These are phyloP conservation scores for Arvicanthis niloticus DNA, from an alignment of 2,113 vertebrate species.

Conservation along the genomic window DNA sequence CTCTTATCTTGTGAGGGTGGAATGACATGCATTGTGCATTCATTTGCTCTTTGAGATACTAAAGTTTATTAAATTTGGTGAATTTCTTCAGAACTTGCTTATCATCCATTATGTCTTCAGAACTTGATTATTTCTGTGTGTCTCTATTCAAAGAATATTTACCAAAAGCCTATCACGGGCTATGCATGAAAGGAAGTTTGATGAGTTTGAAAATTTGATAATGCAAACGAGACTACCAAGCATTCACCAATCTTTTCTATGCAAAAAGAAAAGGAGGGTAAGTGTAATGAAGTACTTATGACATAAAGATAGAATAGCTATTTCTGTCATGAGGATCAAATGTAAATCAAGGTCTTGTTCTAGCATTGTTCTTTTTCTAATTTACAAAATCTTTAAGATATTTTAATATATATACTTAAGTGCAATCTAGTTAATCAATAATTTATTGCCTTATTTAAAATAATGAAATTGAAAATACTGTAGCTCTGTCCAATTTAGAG, in stretches of 20 bases:
- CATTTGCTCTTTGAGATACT: neutral
- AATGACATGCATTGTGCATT: neutral
- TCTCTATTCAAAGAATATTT: neutral
- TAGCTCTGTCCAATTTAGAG: neutral
- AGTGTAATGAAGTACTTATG: neutral
- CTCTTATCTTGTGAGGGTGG: neutral
- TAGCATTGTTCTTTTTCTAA: neutral
- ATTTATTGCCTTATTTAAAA: slow-evolving; percentile 64
- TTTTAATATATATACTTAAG: slow-evolving; percentile 32
- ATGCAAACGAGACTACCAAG: neutral
- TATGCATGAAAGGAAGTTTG: neutral
- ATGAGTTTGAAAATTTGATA: neutral
- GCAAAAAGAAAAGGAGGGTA: neutral
- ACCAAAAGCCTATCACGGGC: neutral
- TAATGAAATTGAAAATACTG: neutral
- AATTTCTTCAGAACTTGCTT: neutral
- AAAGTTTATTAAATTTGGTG: neutral
- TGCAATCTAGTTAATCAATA: neutral
- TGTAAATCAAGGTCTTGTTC: neutral
- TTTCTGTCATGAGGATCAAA: slow-evolving; percentile 28
- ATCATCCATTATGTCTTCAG: neutral
- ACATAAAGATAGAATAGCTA: neutral
- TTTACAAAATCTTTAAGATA: neutral
- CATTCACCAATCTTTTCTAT: neutral
- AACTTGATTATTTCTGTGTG: neutral